These are phyloP conservation scores for Megalopta genalis DNA, from an alignment of 1,140 invertebrate species.

Conservation along the genomic window DNA sequence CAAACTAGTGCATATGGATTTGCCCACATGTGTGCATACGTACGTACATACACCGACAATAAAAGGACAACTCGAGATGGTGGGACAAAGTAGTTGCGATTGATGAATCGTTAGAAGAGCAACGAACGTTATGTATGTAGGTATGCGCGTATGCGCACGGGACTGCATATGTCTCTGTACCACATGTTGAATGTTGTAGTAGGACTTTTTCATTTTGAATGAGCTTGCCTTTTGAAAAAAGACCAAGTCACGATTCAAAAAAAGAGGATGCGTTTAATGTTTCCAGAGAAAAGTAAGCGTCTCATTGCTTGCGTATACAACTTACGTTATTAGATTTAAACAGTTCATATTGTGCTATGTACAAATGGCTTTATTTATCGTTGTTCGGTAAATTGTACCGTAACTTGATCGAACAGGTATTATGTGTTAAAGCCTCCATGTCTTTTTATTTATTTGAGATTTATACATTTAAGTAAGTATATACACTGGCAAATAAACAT, in stretches of 20 bases:
- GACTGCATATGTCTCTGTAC: too few relatives aligned
- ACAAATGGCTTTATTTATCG: slow-evolving; percentile 73
- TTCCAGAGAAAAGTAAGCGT: background rate
- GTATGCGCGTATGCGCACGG: too few relatives aligned
- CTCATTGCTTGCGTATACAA: slow-evolving; percentile 49
- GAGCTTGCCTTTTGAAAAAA: too few relatives aligned
- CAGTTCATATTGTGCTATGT: slow-evolving; percentile 67
- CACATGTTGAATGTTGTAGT: too few relatives aligned
- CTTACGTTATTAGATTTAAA: slow-evolving; percentile 64
- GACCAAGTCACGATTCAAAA: background rate
- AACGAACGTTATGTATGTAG: too few relatives aligned
- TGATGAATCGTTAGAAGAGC: too few relatives aligned
- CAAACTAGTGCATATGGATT: background rate
- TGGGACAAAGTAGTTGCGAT: too few relatives aligned
- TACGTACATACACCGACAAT: background rate
- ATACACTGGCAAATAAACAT: slow-evolving; percentile 19
- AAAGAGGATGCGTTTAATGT: slow-evolving; percentile 5
- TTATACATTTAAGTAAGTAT: slow-evolving; percentile 18
- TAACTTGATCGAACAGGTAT: slow-evolving; percentile 34
- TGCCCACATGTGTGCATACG: too few relatives aligned
- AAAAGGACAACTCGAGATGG: background rate
- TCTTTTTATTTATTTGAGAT: slow-evolving; percentile 65
- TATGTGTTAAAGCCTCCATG: slow-evolving; percentile 34
- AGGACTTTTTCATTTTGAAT: background rate
- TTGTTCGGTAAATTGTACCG: slow-evolving; percentile 51